phyloP scores from a whole-genome alignment of 1,140 invertebrate species.

The Pantala flavescens region DNA sequence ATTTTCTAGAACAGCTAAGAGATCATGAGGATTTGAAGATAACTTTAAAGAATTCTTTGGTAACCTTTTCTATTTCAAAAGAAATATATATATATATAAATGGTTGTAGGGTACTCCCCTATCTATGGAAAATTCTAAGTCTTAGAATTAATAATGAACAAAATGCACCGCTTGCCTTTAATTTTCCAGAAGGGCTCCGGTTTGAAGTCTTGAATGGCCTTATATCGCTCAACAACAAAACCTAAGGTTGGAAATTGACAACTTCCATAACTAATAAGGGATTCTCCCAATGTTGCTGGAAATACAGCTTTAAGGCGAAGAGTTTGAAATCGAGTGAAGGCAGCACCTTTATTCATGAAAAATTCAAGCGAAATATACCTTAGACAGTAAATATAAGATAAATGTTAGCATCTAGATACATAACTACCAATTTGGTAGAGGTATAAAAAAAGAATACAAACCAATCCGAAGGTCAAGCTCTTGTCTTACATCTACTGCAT shows the following conservation, averaged over 20 bases:
- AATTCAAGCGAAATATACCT: conserved; percentile 10
- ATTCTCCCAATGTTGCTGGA: conserved; percentile 58
- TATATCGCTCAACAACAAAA: conserved; percentile 91
- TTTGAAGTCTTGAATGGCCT: conserved; percentile 80
- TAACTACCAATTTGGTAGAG: background rate
- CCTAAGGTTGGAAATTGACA: conserved; percentile 97
- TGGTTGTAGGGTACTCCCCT: no score
- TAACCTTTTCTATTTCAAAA: no score
- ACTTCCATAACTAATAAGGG: conserved; percentile 91
- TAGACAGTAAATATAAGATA: conserved; percentile 19
- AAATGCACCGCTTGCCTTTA: conserved; percentile 41
- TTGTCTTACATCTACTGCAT: conserved; percentile 90
- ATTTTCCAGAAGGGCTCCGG: conserved; percentile 90
- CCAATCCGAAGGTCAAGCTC: conserved; percentile 96
- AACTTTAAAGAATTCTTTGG: no score
- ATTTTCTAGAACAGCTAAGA: no score
- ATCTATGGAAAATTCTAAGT: no score
- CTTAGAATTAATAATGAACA: no score
- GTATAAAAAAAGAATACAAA: conserved; percentile 28
- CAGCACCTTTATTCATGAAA: conserved; percentile 56
- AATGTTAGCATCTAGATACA: background rate
- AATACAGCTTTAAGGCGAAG: conserved; percentile 77
- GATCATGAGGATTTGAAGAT: no score
- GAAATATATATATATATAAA: no score
- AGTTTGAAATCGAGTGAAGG: conserved; percentile 98